Evolutionary conservation across 1,140 invertebrate genomes (phyloP), one percentile per base, ranked within the genome.

Genomic region (Drosophila serrata): DNA sequence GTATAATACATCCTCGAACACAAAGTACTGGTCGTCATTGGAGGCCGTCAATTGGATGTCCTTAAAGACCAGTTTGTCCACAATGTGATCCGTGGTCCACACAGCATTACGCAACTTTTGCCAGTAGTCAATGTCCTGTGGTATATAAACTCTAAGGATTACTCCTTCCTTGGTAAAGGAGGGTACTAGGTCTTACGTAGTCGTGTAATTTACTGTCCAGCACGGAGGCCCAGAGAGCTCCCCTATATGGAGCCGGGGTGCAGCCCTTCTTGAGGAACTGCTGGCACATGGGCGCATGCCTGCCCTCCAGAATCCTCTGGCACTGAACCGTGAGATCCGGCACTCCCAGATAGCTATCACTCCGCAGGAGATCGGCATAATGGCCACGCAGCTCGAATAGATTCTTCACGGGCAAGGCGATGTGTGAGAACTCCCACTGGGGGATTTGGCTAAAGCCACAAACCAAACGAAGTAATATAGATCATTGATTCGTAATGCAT

Each of bases 11-110:
- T 99, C 98, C 94, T 99, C 98, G 93, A 99, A 99, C 0, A 99
- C 98, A 93, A 99, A 99, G 92, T 99, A 99, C 90, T 99, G 98
- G 92, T 99, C 98, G 92, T 99, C 98, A 93, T 99, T 99, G 6
- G 97, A 98, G 0, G 98, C 98, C 12, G 98, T 99, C 40, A 99
- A 93, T 93, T 98, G 98, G 5, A 99, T 97, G 93, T 99, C 98
- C 94, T 99, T 99, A 70, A 98, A 97, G 79, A 99, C 97, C 6
- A 99, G 93, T 92, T 98, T 98, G 92, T 99, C 98, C 6, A 98
- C 96, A 93, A 99, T 96, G 2, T 99, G 95, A 86, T 99, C 98
- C 90, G 98, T 97, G 74, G 98, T 96, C 31, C 98, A 92, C 1
- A 99, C 97, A 90, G 95, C 95, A 61, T 94, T 94, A 87, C 98